Evolutionary conservation across 1,140 invertebrate genomes (phyloP).

Genomic region (Cepaea nemoralis): DNA sequence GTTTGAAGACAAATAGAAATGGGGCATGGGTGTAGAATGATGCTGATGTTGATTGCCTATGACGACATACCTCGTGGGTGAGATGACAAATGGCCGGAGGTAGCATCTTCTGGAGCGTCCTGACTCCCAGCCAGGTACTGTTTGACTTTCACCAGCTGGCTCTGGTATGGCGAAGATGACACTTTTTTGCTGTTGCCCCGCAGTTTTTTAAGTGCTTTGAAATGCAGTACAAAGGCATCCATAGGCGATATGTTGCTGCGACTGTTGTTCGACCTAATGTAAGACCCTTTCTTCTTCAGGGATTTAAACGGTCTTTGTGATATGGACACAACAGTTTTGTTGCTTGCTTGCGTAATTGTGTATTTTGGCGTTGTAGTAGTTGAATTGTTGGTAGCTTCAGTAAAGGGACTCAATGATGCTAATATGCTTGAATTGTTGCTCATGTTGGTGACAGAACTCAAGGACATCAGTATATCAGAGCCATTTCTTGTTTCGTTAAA

Average conservation of each 20-base stretch:
- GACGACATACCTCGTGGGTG: background rate
- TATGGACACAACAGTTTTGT: background rate
- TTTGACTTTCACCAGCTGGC: background rate
- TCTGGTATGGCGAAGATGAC: background rate
- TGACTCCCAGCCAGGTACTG: background rate
- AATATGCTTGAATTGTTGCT: too few species aligned
- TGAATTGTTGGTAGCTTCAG: too few species aligned
- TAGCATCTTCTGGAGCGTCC: slow-evolving; percentile 8
- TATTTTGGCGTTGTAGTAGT: too few species aligned
- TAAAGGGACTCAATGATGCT: too few species aligned
- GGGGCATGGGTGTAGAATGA: too few species aligned
- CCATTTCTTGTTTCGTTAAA: too few species aligned
- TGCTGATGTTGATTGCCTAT: too few species aligned
- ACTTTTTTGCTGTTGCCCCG: background rate
- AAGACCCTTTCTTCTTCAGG: background rate
- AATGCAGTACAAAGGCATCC: background rate
- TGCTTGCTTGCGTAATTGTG: background rate
- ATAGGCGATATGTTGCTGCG: background rate
- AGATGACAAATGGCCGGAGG: background rate
- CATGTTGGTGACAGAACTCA: too few species aligned
- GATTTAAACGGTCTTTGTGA: background rate
- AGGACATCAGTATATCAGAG: too few species aligned
- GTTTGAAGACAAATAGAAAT: too few species aligned
- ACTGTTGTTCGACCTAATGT: background rate
- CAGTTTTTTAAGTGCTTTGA: background rate